Base-by-base conservation (phyloP, 2,113 vertebrate species). In the Erythrocercus mccallii region DNA sequence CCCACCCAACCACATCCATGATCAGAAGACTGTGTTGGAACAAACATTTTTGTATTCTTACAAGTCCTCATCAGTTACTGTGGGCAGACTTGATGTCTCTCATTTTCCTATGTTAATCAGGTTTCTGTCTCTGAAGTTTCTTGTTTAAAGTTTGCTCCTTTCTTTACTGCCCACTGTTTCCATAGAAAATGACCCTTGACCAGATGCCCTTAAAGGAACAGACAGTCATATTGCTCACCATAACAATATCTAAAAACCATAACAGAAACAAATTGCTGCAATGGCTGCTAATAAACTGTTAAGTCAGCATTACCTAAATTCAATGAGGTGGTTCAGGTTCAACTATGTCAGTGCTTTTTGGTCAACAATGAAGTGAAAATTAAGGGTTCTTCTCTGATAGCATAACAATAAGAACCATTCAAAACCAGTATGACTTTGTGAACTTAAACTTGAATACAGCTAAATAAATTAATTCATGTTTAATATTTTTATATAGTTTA, bases 1-100 rank as follows among this genome's bases (percentile, higher is more conserved):
- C 35, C 33, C 19, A 27, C 15, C 1, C 54, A 44, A 40, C 6
- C 2, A 35, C 3, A 24, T 58, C 4, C 22, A 15, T 2, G 1
- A 11, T 54, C 9, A 84, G 22, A 69, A 69, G 78, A 64, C 2
- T 5, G 23, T 72, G 6, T 33, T 50, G 35, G 12, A 81, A 54
- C 25, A 81, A 80, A 57, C 1, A 64, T 58, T 69, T 9, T 37
- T 6, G 12, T 44, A 11, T 5, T 33, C 6, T 54, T 44, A 40
- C 3, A 15, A 27, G 5, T 45, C 15, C 11, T 69, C 13, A 57
- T 57, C 38, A 58, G 20, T n/a, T 65, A 33, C 2, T 33, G 14
- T 45, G 28, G 30, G 5, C 5, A 69, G 24, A 15, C 5, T 33
- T 58, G 24, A 60, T n/a, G 48, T 82, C 45, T 37, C 24, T 54